These are phyloP conservation scores for Ctena decussata DNA, from an alignment of 2,888 invertebrate genomes.

Conservation along the genomic window DNA sequence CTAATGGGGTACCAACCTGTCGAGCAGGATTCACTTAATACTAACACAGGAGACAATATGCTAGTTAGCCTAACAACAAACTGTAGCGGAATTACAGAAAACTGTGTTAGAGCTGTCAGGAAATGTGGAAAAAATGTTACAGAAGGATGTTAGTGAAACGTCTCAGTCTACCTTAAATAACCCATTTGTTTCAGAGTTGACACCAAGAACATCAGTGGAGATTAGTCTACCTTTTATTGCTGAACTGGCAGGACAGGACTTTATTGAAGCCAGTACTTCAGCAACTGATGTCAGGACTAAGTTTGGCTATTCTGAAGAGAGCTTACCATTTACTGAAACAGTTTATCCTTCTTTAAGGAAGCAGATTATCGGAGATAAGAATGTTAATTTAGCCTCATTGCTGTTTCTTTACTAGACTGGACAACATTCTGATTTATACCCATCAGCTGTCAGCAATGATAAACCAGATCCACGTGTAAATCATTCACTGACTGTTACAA, in stretches of 20 bases:
- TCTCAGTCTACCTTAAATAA: not conserved
- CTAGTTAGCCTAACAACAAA: not conserved
- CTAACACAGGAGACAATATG: too few species aligned
- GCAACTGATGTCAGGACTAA: too few species aligned
- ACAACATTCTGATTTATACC: not conserved
- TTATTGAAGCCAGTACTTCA: too few species aligned
- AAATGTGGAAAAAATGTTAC: not conserved
- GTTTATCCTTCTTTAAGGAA: not conserved
- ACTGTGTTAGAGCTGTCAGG: not conserved
- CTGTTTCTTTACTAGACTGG: not conserved
- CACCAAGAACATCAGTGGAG: not conserved
- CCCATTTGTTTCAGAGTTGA: not conserved
- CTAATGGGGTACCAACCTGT: not conserved
- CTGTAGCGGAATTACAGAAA: not conserved
- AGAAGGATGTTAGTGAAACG: not conserved
- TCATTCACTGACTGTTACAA: too few species aligned
- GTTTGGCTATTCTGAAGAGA: too few species aligned
- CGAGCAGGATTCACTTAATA: not conserved
- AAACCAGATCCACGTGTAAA: too few species aligned
- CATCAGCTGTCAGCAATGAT: too few species aligned
- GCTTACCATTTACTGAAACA: slow-evolving; percentile 12
- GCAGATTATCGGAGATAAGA: too few species aligned
- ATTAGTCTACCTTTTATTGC: too few species aligned
- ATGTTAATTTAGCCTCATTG: not conserved
- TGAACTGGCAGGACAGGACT: too few species aligned